A percentile compares a stretch with the other conserved stretches of the same genome.
phyloP scores from a whole-genome alignment of 2,888 invertebrate species.

The Dolichopus griseipennis region DNA sequence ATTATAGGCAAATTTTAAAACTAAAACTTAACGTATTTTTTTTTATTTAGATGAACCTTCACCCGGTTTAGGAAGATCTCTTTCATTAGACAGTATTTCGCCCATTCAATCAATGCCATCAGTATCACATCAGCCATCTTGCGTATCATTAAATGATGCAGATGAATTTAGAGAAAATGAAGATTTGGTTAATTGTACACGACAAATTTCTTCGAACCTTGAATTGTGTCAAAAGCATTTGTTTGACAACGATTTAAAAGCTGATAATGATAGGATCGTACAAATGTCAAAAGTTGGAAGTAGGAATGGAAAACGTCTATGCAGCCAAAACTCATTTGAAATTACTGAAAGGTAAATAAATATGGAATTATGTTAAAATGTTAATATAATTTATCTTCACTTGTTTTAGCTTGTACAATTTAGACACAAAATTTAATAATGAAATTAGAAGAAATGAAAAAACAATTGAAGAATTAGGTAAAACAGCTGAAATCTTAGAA shows the following conservation, averaged over 20 bases:
- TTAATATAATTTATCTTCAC: no score
- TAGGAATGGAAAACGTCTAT: no score
- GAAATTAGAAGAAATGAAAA: slow-evolving; percentile 10
- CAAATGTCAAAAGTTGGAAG: no score
- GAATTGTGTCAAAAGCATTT: slow-evolving; percentile 26
- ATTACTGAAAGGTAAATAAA: no score
- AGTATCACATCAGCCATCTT: slow-evolving; percentile 60
- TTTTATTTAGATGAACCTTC: slow-evolving; percentile 38
- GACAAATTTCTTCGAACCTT: slow-evolving; percentile 26
- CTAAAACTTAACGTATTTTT: neutral
- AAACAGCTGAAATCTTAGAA: slow-evolving; percentile 14
- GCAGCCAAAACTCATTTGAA: no score
- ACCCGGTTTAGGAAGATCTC: slow-evolving; percentile 56
- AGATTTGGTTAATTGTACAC: slow-evolving; percentile 27
- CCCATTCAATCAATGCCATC: slow-evolving; percentile 43
- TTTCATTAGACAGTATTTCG: slow-evolving; percentile 68
- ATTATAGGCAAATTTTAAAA: neutral
- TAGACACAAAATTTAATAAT: neutral
- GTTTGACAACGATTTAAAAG: slow-evolving; percentile 16
- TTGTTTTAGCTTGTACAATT: no score
- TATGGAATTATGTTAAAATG: no score
- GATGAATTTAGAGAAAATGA: slow-evolving; percentile 54
- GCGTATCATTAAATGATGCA: slow-evolving; percentile 63
- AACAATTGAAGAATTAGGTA: slow-evolving; percentile 16
- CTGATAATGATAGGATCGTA: no score